These are phyloP conservation scores for Luehdorfia chinensis DNA, from an alignment of 1,140 invertebrate species.

Conservation along the genomic window DNA sequence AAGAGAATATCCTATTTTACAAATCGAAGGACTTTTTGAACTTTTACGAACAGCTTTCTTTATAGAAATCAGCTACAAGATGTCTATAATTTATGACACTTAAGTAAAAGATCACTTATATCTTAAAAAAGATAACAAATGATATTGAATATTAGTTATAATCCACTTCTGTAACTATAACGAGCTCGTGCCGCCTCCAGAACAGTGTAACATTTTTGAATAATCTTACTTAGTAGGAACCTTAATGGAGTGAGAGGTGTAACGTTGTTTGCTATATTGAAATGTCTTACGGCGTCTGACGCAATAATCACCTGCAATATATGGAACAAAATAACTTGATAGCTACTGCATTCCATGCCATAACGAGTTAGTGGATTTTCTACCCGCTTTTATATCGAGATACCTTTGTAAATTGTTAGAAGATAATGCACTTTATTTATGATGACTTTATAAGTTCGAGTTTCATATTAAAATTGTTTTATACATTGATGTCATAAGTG, in stretches of 20 bases:
- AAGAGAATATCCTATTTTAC: too few relatives aligned
- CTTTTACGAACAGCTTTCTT: too few relatives aligned
- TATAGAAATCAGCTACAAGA: too few relatives aligned
- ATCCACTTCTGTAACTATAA: too few relatives aligned
- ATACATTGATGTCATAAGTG: conserved; percentile 7
- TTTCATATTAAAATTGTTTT: conserved; percentile 13
- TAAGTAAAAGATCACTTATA: too few relatives aligned
- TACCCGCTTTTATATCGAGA: conserved; percentile 11
- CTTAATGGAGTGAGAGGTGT: conserved; percentile 13
- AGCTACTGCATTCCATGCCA: conserved; percentile 50
- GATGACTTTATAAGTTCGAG: neutral
- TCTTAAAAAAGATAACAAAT: too few relatives aligned
- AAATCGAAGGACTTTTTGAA: too few relatives aligned
- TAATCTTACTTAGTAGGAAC: conserved; percentile 2
- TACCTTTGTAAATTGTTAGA: conserved; percentile 7
- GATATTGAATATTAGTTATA: too few relatives aligned
- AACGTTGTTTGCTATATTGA: conserved; percentile 14
- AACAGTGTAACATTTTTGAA: conserved; percentile 1
- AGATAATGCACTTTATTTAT: neutral
- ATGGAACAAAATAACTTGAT: conserved; percentile 54
- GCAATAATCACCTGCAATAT: conserved; percentile 54
- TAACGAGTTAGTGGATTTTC: conserved; percentile 26
- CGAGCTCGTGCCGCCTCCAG: too few relatives aligned
- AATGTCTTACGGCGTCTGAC: conserved; percentile 43
- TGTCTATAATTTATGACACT: too few relatives aligned